A percentile compares a stretch with the other conserved stretches of the same genome.
Evolutionary conservation across 1,140 invertebrate genomes (phyloP).

Genomic region (Lasioglossum albipes): DNA sequence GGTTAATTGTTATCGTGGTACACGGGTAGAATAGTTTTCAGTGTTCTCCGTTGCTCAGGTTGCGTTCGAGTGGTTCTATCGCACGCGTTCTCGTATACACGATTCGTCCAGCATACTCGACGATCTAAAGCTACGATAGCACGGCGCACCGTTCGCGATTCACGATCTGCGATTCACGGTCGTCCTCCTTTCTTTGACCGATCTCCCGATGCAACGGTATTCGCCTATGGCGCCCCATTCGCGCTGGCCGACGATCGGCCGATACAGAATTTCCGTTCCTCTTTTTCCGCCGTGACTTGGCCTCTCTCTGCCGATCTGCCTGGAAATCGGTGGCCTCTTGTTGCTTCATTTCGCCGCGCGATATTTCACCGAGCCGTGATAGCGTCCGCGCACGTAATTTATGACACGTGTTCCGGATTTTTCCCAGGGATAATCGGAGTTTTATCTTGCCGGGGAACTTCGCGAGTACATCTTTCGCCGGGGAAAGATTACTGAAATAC

Average conservation of each 20-base stretch:
- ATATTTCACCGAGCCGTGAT: not conserved
- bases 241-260: conserved; percentile 9
- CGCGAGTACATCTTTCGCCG: not conserved
- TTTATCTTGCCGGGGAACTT: not conserved
- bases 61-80: conserved; percentile 29
- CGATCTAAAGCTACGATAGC: conserved; percentile 52
- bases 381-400: conserved; percentile 17
- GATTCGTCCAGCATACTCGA: conserved; percentile 44
- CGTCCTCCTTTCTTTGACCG: conserved; percentile 49
- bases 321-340: conserved; percentile 43
- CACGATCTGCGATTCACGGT: conserved; percentile 48
- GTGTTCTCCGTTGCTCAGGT: conserved; percentile 3
- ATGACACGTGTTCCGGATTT: conserved; percentile 18
- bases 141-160: conserved; percentile 31
- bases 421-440: conserved; percentile 8
- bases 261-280: conserved; percentile 24
- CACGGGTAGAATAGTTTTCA: not conserved
- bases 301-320: not conserved
- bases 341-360: conserved; percentile 6
- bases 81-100: conserved; percentile 14
- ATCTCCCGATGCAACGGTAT: conserved; percentile 52
- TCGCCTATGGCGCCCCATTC: conserved; percentile 29
- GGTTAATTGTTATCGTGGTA: too few relatives aligned
- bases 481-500: conserved; percentile 1
- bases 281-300: conserved; percentile 13